Evolutionary conservation across 2,797 vertebrate species (phyloP).

Genomic region (Alfaro cultratus): DNA sequence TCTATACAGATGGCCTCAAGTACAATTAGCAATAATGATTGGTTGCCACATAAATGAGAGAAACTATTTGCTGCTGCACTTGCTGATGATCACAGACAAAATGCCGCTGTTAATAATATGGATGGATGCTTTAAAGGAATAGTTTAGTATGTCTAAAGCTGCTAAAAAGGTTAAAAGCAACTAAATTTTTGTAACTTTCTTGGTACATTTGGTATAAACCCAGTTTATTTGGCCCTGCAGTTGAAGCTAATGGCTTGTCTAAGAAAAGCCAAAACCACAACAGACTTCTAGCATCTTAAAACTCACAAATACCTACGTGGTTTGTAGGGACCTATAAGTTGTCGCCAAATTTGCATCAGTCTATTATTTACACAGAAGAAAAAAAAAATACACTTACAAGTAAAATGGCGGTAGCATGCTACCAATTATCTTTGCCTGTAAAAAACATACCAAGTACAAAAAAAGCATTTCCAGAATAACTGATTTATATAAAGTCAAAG

Average conservation of each 20-base stretch:
- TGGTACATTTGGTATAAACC: not conserved
- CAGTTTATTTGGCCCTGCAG: not conserved
- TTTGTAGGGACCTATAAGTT: not conserved
- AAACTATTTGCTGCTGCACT: slow-evolving; percentile 76
- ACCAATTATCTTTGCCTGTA: not conserved
- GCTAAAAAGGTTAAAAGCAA: not conserved
- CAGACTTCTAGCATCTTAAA: not conserved
- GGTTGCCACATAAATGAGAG: slow-evolving; percentile 78
- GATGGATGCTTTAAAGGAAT: slow-evolving; percentile 47
- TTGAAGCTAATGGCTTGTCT: not conserved
- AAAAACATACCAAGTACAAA: not conserved
- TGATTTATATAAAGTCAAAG: not conserved
- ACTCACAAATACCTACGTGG: not conserved
- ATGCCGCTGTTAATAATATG: slow-evolving; percentile 71
- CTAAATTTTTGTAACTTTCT: not conserved
- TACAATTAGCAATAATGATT: slow-evolving; percentile 82
- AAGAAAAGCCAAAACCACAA: not conserved
- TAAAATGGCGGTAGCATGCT: not conserved
- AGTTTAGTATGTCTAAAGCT: not conserved
- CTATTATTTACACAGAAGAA: not conserved
- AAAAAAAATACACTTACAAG: not conserved
- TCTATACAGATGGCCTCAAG: slow-evolving; percentile 80
- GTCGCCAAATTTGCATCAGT: not conserved
- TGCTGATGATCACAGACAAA: slow-evolving; percentile 74
- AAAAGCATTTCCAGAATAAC: not conserved